Percentiles rank a stretch among this genome's conserved stretches.
phyloP scores from a whole-genome alignment of 1,140 invertebrate genomes.

The Rhysida immarginata region DNA sequence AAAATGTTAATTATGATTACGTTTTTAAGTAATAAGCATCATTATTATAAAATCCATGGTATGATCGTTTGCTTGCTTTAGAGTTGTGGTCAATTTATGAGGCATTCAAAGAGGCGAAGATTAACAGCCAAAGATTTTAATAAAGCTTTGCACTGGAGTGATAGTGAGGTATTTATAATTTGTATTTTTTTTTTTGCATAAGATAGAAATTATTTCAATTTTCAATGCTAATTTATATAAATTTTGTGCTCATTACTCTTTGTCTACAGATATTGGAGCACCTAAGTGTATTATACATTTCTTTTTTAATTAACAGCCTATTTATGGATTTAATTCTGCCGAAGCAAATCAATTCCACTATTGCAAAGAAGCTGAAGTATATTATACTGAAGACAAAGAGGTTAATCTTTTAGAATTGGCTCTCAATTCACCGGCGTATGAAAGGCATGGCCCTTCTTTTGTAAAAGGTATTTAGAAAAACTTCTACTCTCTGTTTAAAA shows the following conservation, averaged over 20 bases:
- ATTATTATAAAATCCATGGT: not conserved
- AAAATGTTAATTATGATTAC: too few relatives aligned
- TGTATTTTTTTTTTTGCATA: too few relatives aligned
- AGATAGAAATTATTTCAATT: too few relatives aligned
- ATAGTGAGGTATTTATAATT: conserved; percentile 23
- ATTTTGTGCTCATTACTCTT: too few relatives aligned
- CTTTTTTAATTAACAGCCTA: conserved; percentile 17
- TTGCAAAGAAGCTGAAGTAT: conserved; percentile 22
- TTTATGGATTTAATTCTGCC: conserved; percentile 22
- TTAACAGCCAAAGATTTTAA: conserved; percentile 29
- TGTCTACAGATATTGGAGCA: too few relatives aligned
- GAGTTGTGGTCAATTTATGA: conserved; percentile 28
- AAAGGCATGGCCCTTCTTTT: not conserved
- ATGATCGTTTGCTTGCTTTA: conserved; percentile 15
- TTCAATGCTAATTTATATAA: too few relatives aligned
- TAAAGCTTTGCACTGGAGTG: conserved; percentile 24
- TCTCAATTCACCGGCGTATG: not conserved
- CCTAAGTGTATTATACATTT: not conserved
- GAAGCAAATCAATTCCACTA: conserved; percentile 18
- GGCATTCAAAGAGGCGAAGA: conserved; percentile 26
- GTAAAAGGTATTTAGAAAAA: conserved; percentile 3
- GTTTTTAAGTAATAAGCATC: too few relatives aligned
- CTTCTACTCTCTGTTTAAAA: too few relatives aligned
- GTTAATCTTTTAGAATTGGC: conserved; percentile 1
- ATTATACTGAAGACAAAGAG: conserved; percentile 21